A percentile compares a stretch with the other conserved stretches of the same genome.
phyloP scores from a whole-genome alignment of 1,140 invertebrate species.

The Ridgeia piscesae region DNA sequence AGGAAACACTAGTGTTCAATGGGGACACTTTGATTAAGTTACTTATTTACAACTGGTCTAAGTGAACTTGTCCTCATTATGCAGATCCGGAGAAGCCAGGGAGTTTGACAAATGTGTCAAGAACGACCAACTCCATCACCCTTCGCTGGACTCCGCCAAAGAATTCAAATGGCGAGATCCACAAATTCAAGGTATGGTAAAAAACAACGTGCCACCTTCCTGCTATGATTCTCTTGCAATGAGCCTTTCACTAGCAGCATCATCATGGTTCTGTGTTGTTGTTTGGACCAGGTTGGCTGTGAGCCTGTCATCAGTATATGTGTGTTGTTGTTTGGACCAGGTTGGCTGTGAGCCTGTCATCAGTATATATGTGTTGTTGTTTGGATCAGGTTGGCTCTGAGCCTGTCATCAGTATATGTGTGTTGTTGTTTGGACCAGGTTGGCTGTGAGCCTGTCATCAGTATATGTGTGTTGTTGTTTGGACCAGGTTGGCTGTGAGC shows the following conservation, averaged over 20 bases:
- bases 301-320: too few species aligned
- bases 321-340: too few species aligned
- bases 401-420: not conserved
- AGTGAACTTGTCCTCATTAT: not conserved
- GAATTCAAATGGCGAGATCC: slow-evolving; percentile 20
- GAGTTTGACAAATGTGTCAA: slow-evolving; percentile 21
- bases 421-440: not conserved
- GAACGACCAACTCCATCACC: not conserved
- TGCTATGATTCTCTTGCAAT: not conserved
- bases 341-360: too few species aligned
- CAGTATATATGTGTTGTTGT: too few species aligned
- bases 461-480: not conserved
- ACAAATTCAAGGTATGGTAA: slow-evolving; percentile 5
- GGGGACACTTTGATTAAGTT: not conserved
- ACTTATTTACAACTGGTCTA: not conserved
- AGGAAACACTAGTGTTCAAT: too few species aligned
- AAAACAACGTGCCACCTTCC: not conserved
- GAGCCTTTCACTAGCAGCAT: too few species aligned
- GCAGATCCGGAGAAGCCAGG: slow-evolving; percentile 21
- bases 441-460: not conserved
- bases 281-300: too few species aligned
- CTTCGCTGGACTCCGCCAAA: slow-evolving; percentile 18
- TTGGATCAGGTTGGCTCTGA: not conserved
- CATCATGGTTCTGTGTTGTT: too few species aligned
- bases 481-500: not conserved